Percentiles rank a stretch among this genome's conserved stretches.
Conservation (phyloP, 2,113 vertebrate genomes). For the Chloropsis hardwickii region DNA sequence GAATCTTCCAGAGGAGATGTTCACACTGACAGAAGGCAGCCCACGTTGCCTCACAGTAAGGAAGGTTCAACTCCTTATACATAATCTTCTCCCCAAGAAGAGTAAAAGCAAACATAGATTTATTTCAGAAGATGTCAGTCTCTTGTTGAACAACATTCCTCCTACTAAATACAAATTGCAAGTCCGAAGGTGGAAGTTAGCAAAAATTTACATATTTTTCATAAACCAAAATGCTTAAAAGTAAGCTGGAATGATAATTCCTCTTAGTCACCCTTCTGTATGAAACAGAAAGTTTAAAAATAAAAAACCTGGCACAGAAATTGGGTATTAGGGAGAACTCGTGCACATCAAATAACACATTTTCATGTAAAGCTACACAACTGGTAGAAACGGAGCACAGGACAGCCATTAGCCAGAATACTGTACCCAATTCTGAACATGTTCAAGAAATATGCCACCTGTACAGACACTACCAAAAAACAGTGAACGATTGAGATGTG, state of each 20-base stretch:
- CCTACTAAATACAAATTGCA: background rate
- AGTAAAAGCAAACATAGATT: background rate
- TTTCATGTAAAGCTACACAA: background rate
- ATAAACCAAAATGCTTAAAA: background rate
- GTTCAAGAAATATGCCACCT: background rate
- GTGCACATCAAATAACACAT: background rate
- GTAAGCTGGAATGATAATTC: background rate
- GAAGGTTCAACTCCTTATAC: conserved; percentile 65
- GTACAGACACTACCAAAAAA: background rate
- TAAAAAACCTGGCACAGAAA: background rate
- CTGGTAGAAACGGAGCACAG: background rate
- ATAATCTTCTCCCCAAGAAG: conserved; percentile 68
- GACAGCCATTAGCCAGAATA: background rate
- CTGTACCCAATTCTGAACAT: background rate
- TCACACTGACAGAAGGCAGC: conserved; percentile 62
- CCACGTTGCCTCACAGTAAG: conserved; percentile 77
- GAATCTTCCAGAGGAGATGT: conserved; percentile 68
- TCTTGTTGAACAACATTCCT: background rate
- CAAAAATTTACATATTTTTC: background rate
- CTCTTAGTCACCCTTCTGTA: background rate
- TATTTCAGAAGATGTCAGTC: background rate
- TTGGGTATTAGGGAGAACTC: background rate
- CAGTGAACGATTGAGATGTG: background rate
- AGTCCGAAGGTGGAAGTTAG: background rate
- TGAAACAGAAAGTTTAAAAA: background rate